A percentile compares a stretch with the other conserved stretches of the same genome.
Evolutionary conservation across 1,140 invertebrate species (phyloP).

Genomic region (Penaeus japonicus): DNA sequence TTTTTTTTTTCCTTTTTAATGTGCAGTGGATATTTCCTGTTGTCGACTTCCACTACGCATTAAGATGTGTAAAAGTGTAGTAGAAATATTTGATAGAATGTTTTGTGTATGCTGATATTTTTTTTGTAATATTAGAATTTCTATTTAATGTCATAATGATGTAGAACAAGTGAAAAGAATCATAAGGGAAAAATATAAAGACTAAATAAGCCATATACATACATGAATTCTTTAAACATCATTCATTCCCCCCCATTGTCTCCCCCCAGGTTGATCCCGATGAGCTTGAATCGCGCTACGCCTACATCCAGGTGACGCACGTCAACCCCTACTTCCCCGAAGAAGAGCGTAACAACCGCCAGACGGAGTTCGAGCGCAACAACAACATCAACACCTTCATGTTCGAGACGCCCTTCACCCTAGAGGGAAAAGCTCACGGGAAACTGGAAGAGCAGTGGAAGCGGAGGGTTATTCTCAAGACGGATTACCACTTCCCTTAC

Average conservation of each 20-base stretch:
- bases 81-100: too few species aligned
- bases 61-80: too few species aligned
- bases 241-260: too few species aligned
- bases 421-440: conserved; percentile 78
- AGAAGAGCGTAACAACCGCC: conserved; percentile 62
- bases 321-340: conserved; percentile 74
- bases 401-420: conserved; percentile 92
- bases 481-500: conserved; percentile 87
- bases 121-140: too few species aligned
- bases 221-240: not conserved
- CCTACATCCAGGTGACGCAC: conserved; percentile 92
- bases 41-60: too few species aligned
- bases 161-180: too few species aligned
- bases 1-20: not conserved
- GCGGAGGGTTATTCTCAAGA: conserved; percentile 82
- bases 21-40: too few species aligned
- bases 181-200: too few species aligned
- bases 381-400: conserved; percentile 88
- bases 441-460: conserved; percentile 88
- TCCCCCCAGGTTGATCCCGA: conserved; percentile 76
- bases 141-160: too few species aligned
- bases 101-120: too few species aligned
- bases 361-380: conserved; percentile 84
- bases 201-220: not conserved
- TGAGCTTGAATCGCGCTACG: conserved; percentile 82